Evolutionary conservation across 2,113 vertebrate genomes (phyloP).

Genomic region (Sturnus vulgaris): DNA sequence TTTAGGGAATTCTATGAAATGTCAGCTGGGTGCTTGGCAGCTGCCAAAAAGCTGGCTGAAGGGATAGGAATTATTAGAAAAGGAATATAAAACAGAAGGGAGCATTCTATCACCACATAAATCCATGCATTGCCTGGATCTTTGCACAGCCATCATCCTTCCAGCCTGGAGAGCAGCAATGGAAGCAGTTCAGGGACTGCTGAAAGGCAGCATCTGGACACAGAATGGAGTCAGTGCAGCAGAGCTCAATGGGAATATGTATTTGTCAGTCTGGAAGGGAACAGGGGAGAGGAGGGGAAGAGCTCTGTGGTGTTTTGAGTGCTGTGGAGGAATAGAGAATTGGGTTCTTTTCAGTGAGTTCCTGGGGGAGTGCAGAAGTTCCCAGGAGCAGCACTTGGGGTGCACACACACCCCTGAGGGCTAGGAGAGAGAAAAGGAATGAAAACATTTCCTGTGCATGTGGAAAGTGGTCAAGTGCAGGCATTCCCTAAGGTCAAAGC

Average conservation of each 20-base stretch:
- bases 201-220: background rate
- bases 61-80: background rate
- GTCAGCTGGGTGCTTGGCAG: background rate
- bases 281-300: background rate
- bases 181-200: background rate
- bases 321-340: background rate
- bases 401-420: fast-evolving
- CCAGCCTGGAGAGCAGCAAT: background rate
- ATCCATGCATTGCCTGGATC: background rate
- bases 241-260: background rate
- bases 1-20: background rate
- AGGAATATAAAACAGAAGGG: background rate
- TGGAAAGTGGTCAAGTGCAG: background rate
- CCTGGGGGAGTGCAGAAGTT: background rate
- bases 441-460: fast-evolving
- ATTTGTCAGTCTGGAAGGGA: background rate
- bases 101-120: background rate
- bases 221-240: background rate
- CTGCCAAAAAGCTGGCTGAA: background rate
- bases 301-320: background rate
- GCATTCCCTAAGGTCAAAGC: background rate
- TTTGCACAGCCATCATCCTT: background rate
- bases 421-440: background rate
- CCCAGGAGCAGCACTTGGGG: background rate
- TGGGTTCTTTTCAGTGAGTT: background rate